A percentile compares a stretch with the other conserved stretches of the same genome.
Conservation (phyloP, 2,797 vertebrate genomes). For the Botia kubotai region DNA sequence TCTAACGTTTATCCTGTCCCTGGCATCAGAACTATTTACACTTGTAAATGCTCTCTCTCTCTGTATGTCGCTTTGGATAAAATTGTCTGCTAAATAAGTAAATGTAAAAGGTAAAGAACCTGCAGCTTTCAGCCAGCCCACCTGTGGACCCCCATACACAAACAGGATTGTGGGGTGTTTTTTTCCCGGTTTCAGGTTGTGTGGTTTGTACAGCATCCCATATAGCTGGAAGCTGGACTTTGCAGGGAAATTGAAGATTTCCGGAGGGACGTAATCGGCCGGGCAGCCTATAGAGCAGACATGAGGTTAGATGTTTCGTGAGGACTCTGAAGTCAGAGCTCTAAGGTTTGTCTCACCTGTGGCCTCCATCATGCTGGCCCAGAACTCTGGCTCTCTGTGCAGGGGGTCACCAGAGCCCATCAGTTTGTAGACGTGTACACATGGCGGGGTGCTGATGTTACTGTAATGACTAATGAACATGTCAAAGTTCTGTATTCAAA, state of each 20-base stretch:
- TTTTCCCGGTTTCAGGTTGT: conserved; percentile 87
- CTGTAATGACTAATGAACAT: conserved; percentile 99
- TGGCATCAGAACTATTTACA: too few relatives aligned
- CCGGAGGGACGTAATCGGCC: conserved; percentile 91
- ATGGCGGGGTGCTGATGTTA: conserved; percentile 92
- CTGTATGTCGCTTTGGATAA: too few relatives aligned
- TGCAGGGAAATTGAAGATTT: conserved; percentile 93
- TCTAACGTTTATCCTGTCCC: too few relatives aligned
- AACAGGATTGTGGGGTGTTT: conserved; percentile 96
- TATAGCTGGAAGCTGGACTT: conserved; percentile 90
- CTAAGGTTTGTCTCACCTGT: conserved; percentile 81
- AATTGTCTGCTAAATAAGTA: too few relatives aligned
- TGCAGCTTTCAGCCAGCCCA: conserved; percentile 62
- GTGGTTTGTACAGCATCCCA: conserved; percentile 97
- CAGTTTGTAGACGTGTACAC: conserved; percentile 95
- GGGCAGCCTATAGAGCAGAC: conserved; percentile 84
- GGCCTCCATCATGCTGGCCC: conserved; percentile 99
- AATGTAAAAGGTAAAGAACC: too few relatives aligned
- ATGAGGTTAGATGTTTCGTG: too few relatives aligned
- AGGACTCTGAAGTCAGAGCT: not conserved
- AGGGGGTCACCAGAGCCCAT: conserved; percentile 80
- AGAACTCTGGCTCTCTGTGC: conserved; percentile 90
- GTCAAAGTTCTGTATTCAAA: conserved; percentile 87
- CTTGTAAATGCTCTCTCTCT: too few relatives aligned
- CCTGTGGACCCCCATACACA: conserved; percentile 96